Base-by-base conservation (phyloP, 2,888 invertebrate genomes). In the Exephanes ischioxanthus region DNA sequence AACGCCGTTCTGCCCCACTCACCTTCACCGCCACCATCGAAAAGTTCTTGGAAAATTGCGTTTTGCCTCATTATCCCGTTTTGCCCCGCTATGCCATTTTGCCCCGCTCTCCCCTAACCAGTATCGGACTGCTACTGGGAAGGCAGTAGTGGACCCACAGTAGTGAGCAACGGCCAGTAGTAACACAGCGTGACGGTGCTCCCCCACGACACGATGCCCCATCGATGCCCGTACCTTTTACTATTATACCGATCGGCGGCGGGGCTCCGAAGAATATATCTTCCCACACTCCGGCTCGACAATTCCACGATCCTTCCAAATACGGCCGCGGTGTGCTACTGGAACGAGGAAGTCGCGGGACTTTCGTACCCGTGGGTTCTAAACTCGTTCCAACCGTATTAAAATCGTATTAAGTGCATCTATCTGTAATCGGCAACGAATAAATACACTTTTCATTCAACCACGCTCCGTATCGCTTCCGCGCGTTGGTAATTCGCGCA, bases 281-380 rank as follows among this genome's bases (percentile, higher is more conserved):
- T 85, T 82, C 86, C 86, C 87, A 86, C 87, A 83, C 75, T 84
- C 45, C 68, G 48, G 19, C 61, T 76, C 80, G 73, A 83, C 83
- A 81, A 83, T 83, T 83, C 78, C 79, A 68, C 82, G 79, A 80
- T 79, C 71, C 19, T 80, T 82, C 86, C 86, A 84, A 87, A 87
- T 87, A 84, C 87, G 84, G 86, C 26, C 33, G 72, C 45, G 71
- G 63, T 37, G 71, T 55, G 73, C 77, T 61, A 61, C 61, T 77
- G 77, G 82, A 83, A 83, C 77, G 76, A 80, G 87, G 87, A 85
- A 87, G 80, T 83, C 73, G 77, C 45, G 72, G 48, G 63, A 48
- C 26, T 76, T 53, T 70, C 53, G 33, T 67, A 53, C 68, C 48
- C 75, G 51, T 48, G 14, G 61, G 48, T 45, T 61, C 22, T 30